phyloP scores from a whole-genome alignment of 92 coral and sea anemone species.

The Epizoanthus ramosus region DNA sequence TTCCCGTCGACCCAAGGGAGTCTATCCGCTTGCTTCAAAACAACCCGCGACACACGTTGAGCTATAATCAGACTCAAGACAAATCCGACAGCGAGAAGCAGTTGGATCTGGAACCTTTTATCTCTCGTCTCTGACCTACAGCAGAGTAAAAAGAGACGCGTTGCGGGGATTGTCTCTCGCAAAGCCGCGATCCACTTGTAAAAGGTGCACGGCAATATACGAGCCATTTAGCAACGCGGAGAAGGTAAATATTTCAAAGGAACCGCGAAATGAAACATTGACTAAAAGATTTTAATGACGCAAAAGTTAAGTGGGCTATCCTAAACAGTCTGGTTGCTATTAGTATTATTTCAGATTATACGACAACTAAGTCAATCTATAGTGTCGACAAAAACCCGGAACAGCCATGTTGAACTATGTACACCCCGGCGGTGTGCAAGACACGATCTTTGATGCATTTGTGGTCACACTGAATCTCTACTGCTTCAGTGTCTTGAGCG shows the following conservation, averaged over 20 bases:
- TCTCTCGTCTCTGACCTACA: constrained; percentile 22
- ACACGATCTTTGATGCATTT: neutral
- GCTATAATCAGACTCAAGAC: constrained; percentile 3
- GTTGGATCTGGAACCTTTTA: constrained; percentile 3
- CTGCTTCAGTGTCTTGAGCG: too few relatives aligned
- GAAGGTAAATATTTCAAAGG: constrained; percentile 8
- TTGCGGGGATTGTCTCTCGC: constrained; percentile 2
- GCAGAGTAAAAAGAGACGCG: constrained; percentile 13
- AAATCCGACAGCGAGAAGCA: constrained; percentile 27
- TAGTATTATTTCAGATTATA: neutral
- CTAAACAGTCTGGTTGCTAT: neutral
- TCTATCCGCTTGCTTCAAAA: constrained; percentile 13
- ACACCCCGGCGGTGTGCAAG: neutral
- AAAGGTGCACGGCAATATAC: constrained; percentile 4
- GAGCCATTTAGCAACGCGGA: neutral
- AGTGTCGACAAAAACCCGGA: neutral
- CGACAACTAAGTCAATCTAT: neutral
- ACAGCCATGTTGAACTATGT: neutral
- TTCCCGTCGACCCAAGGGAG: constrained; percentile 3
- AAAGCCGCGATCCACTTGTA: constrained; percentile 19
- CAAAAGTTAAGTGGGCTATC: constrained; percentile 7
- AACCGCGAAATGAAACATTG: constrained; percentile 26
- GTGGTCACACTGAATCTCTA: too few relatives aligned
- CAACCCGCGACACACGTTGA: neutral
- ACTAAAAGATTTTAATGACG: constrained; percentile 12